Conservation (phyloP, 2,888 invertebrate species). For the Sinodicranocentrus sp. region DNA sequence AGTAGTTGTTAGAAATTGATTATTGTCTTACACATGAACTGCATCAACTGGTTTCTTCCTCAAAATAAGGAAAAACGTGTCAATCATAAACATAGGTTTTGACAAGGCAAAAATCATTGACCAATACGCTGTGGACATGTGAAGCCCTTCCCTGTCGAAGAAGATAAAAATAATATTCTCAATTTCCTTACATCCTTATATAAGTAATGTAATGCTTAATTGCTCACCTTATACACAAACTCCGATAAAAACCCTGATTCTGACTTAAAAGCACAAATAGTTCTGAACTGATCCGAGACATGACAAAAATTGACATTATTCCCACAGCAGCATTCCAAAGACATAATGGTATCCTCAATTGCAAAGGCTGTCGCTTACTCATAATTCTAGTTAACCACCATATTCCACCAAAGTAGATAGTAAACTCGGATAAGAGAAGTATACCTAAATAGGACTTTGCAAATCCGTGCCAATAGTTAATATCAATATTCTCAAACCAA, state of each 20-base stretch:
- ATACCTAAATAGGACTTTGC: too few relatives aligned
- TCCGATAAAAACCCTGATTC: conserved; percentile 45
- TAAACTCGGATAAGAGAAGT: too few relatives aligned
- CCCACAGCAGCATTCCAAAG: conserved; percentile 39
- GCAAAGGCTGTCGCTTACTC: conserved; percentile 2
- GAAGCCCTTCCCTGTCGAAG: conserved; percentile 47
- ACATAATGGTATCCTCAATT: conserved; percentile 19
- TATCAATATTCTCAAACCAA: conserved; percentile 45
- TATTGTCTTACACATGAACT: conserved; percentile 22
- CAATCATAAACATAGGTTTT: conserved; percentile 36
- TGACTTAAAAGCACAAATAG: not conserved
- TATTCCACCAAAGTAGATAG: too few relatives aligned
- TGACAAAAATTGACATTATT: conserved; percentile 22
- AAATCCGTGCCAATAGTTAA: conserved; percentile 27
- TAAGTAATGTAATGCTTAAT: not conserved
- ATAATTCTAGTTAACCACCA: too few relatives aligned
- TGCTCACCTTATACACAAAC: conserved; percentile 40
- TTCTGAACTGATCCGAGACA: conserved; percentile 28
- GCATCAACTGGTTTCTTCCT: conserved; percentile 42
- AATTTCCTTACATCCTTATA: not conserved
- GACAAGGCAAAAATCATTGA: conserved; percentile 16
- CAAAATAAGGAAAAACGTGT: conserved; percentile 33
- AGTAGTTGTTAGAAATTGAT: too few relatives aligned
- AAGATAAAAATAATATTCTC: too few relatives aligned
- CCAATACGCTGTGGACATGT: conserved; percentile 51